Base-by-base conservation (phyloP, 2,113 vertebrate species). In the Pelodiscus sinensis region DNA sequence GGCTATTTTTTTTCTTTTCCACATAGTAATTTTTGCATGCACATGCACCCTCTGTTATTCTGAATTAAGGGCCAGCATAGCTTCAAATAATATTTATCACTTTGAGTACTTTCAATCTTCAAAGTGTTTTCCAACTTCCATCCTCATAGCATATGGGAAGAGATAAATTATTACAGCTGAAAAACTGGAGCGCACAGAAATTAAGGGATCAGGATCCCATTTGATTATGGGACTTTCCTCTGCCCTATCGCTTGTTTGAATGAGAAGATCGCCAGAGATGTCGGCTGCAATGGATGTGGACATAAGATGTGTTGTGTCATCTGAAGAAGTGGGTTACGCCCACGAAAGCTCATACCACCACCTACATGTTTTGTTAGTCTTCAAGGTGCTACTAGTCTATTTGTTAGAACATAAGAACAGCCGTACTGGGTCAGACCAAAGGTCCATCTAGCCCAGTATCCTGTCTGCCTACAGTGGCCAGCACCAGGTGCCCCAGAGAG, bases 81-180 rank as follows among this genome's bases (percentile, higher is more conserved):
- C 18, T 35, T n/a, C 65, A 35, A 71, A 71, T 71, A 35, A 71
- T 71, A 1, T 14, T 25, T 57, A 7, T 14, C 55, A 5, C 13
- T 78, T 78, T 9, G 55, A 35, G 29, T 21, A 11, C 38, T 52
- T 73, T 1, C 24, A 13, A 31, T 3, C 56, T 60, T 60, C 1
- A 1, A 27, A 35, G 25, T 44, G 0, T 16, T 79, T 71, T 60
- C 10, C 55, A 78, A 16, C 75, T 78, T 78, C 51, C 8, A 35
- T 27, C 56, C 56, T 19, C 0, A 31, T 27, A 2, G 1, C 4
- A 16, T 11, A 29, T 5, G 19, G 2, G 44, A 1, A 3, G 27
- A 50, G 31, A 54, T 21, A 1, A 2, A 0, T 3, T n/a, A 31
- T 29, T 57, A 8, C 14, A 4, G 75, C 14, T 10, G 50, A 38